Percentiles rank a stretch among this genome's conserved stretches.
Conservation (phyloP, 2,888 invertebrate species). For the Pseudolycoriella hygida region DNA sequence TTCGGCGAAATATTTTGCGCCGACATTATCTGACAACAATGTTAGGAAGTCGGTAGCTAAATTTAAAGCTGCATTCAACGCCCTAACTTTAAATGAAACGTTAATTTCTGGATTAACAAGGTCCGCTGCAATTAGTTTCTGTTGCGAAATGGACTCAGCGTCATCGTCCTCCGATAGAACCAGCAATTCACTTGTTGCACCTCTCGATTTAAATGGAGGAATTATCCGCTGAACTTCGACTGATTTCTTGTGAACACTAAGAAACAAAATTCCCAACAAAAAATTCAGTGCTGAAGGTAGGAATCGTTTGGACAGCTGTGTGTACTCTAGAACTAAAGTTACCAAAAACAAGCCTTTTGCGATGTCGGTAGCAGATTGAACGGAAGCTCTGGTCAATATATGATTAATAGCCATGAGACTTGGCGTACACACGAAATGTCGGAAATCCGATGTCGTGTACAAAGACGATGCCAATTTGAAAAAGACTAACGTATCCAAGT, state of each 20-base stretch:
- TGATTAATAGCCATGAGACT: conserved; percentile 65
- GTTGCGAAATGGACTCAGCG: conserved; percentile 18
- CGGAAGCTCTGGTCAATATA: conserved; percentile 46
- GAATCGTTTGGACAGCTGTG: conserved; percentile 58
- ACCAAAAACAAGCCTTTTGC: conserved; percentile 60
- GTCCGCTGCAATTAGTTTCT: conserved; percentile 32
- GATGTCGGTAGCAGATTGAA: conserved; percentile 46
- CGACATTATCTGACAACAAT: conserved; percentile 19
- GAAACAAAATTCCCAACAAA: conserved; percentile 53
- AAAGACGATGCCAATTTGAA: conserved; percentile 62
- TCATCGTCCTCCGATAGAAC: conserved; percentile 33
- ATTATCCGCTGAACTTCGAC: conserved; percentile 41
- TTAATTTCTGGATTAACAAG: conserved; percentile 34
- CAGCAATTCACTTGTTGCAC: conserved; percentile 35
- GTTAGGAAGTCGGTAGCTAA: conserved; percentile 40
- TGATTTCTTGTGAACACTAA: conserved; percentile 44
- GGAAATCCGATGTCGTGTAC: conserved; percentile 80
- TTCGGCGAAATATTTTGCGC: conserved; percentile 30
- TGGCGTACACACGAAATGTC: conserved; percentile 81
- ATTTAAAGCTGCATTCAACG: conserved; percentile 34
- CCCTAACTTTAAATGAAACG: conserved; percentile 45
- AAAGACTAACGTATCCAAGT: conserved; percentile 53
- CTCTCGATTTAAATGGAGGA: conserved; percentile 47
- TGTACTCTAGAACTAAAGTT: conserved; percentile 61
- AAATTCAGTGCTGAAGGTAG: conserved; percentile 68